phyloP scores from a whole-genome alignment of 2,113 vertebrate species.

The Entomyzon cyanotis region DNA sequence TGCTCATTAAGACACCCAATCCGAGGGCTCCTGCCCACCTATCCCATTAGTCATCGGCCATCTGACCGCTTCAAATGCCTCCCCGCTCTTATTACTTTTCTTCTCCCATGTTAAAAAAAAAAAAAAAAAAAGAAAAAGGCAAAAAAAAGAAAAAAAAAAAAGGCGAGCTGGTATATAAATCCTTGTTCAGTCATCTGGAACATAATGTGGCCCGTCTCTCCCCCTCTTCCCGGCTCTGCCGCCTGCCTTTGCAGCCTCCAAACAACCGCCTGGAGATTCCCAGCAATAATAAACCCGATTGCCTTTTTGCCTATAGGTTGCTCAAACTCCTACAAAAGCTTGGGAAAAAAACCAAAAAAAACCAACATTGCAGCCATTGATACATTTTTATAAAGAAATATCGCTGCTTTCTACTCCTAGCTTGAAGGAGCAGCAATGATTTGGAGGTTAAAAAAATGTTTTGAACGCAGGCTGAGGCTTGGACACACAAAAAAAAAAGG shows the following conservation, averaged over 20 bases:
- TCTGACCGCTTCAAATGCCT: conserved; percentile 77
- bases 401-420: not conserved
- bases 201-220: conserved; percentile 73
- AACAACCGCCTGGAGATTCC: conserved; percentile 82
- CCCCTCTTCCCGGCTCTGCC: conserved; percentile 68
- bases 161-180: conserved; percentile 78
- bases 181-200: conserved; percentile 81
- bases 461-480: not conserved
- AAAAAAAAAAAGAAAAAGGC: not conserved
- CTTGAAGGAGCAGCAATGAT: conserved; percentile 34
- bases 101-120: conserved; percentile 70
- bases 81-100: conserved; percentile 80
- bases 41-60: conserved; percentile 89
- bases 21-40: conserved; percentile 80
- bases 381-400: conserved; percentile 52
- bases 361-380: not conserved
- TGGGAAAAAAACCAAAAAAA: not conserved
- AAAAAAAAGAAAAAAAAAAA: conserved; percentile 63
- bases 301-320: conserved; percentile 85
- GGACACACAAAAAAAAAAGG: not conserved
- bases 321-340: conserved; percentile 67
- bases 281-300: conserved; percentile 85
- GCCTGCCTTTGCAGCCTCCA: conserved; percentile 78
- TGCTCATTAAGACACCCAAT: conserved; percentile 96
- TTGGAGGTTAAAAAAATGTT: conserved; percentile 35